phyloP scores from a whole-genome alignment of 2,797 vertebrate genomes.

The Corythornis leucogaster region DNA sequence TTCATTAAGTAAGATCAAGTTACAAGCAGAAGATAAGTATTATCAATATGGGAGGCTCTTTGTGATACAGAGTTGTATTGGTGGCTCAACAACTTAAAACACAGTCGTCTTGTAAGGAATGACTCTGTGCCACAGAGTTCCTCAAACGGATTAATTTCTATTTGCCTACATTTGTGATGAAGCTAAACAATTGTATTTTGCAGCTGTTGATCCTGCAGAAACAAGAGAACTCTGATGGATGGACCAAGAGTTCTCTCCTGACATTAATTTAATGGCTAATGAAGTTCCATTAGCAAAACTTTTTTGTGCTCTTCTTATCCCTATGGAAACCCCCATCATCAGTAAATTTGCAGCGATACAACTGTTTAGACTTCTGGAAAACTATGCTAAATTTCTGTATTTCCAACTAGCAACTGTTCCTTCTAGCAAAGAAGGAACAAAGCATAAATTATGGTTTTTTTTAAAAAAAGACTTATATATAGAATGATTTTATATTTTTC shows the following conservation, averaged over 20 bases:
- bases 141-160: neutral
- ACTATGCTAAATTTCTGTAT: no score
- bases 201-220: neutral
- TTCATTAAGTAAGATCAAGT: conserved; percentile 33
- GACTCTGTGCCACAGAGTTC: neutral
- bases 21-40: neutral
- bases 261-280: neutral
- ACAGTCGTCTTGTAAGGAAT: neutral
- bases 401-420: no score
- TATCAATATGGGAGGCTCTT: neutral
- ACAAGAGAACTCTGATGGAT: neutral
- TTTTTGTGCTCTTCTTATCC: neutral
- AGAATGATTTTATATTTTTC: neutral
- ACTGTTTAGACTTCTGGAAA: neutral
- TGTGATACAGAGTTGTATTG: neutral
- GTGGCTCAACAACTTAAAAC: neutral
- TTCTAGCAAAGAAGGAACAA: neutral
- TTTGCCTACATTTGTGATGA: neutral
- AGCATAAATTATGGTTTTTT: neutral
- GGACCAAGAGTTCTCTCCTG: neutral
- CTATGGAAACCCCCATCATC: neutral
- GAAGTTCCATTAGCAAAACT: neutral
- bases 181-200: neutral
- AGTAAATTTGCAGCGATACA: neutral
- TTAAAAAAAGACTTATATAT: neutral